These are phyloP conservation scores for Pocillopora meandrina DNA, from an alignment of 92 coral and sea anemone genomes.

Conservation along the genomic window DNA sequence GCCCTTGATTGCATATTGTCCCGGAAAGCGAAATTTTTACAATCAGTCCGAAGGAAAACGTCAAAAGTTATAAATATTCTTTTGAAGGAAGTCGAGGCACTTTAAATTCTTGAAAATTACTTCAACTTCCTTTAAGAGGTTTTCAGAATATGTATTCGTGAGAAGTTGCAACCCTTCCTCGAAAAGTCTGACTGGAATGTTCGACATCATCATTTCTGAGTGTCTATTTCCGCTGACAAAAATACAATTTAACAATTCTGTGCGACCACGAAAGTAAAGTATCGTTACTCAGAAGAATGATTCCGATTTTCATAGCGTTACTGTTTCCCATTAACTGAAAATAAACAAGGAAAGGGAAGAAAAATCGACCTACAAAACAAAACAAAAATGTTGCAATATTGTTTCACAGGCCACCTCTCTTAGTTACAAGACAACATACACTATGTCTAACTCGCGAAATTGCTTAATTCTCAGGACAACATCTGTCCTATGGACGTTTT, in stretches of 20 bases:
- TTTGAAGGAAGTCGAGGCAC: background rate
- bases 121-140: background rate
- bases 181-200: constrained; percentile 31
- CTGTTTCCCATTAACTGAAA: background rate
- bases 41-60: background rate
- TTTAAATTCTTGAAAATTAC: background rate
- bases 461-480: background rate
- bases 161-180: background rate
- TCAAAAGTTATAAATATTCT: constrained; percentile 1
- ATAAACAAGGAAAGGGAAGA: background rate
- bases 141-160: background rate
- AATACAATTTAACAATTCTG: constrained; percentile 6
- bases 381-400: background rate
- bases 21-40: constrained; percentile 2
- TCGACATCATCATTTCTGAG: background rate
- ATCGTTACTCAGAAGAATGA: background rate
- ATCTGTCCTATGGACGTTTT: background rate
- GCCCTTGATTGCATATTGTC: background rate
- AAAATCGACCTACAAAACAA: background rate
- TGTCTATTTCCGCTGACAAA: constrained; percentile 26
- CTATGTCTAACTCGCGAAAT: background rate
- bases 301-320: background rate
- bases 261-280: background rate
- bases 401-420: background rate
- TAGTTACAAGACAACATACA: background rate